phyloP scores from a whole-genome alignment of 2,888 invertebrate species.

The Allacma fusca region DNA sequence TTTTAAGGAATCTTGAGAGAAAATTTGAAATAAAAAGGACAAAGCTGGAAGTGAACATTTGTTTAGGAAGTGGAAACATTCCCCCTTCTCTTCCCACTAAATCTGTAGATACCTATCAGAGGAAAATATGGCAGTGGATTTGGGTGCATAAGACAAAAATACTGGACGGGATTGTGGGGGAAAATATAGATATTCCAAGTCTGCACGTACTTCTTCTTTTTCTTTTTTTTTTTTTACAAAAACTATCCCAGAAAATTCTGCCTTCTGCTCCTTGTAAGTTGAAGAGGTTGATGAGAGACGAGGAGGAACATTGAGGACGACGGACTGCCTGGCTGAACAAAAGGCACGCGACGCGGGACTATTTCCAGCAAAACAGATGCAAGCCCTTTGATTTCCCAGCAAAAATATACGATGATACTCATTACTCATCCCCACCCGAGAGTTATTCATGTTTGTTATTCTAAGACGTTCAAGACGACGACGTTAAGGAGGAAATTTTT shows the following conservation, averaged over 20 bases:
- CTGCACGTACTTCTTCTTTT: not conserved
- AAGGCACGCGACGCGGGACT: slow-evolving; percentile 47
- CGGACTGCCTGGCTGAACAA: slow-evolving; percentile 35
- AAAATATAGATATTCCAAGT: not conserved
- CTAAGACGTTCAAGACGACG: slow-evolving; percentile 35
- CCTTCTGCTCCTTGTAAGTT: slow-evolving; percentile 17
- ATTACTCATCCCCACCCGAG: slow-evolving; percentile 45
- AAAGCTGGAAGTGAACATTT: not conserved
- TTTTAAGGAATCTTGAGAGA: slow-evolving; percentile 4
- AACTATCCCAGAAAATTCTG: not conserved
- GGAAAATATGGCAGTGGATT: not conserved
- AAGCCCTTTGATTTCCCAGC: slow-evolving; percentile 45
- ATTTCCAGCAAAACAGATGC: slow-evolving; percentile 46
- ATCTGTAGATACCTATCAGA: not conserved
- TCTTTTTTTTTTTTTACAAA: slow-evolving; percentile 18
- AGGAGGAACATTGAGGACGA: slow-evolving; percentile 30
- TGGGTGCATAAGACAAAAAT: not conserved
- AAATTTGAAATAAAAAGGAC: slow-evolving; percentile 8
- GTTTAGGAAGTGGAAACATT: not conserved
- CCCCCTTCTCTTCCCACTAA: not conserved
- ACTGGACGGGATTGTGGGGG: no score
- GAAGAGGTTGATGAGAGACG: slow-evolving; percentile 33
- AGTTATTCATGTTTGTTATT: slow-evolving; percentile 47
- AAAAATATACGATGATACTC: slow-evolving; percentile 45
- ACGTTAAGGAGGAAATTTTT: not conserved